A percentile compares a stretch with the other conserved stretches of the same genome.
phyloP scores from a whole-genome alignment of 2,888 invertebrate genomes.

The Helleia helle region DNA sequence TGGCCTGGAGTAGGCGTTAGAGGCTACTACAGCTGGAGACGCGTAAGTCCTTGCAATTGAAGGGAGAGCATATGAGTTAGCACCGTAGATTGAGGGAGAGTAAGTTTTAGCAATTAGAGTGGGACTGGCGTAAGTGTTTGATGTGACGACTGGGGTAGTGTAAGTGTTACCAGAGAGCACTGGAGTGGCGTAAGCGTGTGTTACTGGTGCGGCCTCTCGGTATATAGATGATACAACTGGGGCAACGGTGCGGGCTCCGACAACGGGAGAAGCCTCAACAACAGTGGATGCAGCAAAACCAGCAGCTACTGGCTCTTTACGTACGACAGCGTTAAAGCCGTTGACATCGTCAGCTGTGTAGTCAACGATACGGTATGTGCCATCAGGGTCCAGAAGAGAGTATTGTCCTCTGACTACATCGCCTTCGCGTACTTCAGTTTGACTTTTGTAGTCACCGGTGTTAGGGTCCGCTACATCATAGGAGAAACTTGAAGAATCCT shows the following conservation, averaged over 20 bases:
- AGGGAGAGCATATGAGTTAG: neutral
- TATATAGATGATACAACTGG: neutral
- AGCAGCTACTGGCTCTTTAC: conserved; percentile 31
- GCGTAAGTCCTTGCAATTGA: conserved; percentile 8
- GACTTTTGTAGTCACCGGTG: conserved; percentile 54
- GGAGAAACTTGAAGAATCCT: conserved; percentile 61
- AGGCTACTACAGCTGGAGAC: conserved; percentile 5
- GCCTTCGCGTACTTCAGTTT: conserved; percentile 44
- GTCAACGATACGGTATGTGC: conserved; percentile 49
- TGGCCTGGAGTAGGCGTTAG: neutral
- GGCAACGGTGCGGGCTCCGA: conserved; percentile 8
- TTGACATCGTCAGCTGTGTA: conserved; percentile 53
- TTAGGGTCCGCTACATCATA: conserved; percentile 53
- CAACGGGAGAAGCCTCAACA: conserved; percentile 18
- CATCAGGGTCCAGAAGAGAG: conserved; percentile 50
- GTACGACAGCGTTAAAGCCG: conserved; percentile 64
- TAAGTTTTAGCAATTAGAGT: neutral
- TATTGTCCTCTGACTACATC: conserved; percentile 51
- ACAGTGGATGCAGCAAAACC: conserved; percentile 26
- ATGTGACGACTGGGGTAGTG: neutral
- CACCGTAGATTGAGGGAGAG: neutral
- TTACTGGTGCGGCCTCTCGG: conserved; percentile 7
- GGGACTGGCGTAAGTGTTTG: neutral
- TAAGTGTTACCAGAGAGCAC: neutral
- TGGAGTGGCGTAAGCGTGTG: neutral